These are phyloP conservation scores for Butorides virescens DNA, from an alignment of 2,113 vertebrate genomes.

Conservation along the genomic window DNA sequence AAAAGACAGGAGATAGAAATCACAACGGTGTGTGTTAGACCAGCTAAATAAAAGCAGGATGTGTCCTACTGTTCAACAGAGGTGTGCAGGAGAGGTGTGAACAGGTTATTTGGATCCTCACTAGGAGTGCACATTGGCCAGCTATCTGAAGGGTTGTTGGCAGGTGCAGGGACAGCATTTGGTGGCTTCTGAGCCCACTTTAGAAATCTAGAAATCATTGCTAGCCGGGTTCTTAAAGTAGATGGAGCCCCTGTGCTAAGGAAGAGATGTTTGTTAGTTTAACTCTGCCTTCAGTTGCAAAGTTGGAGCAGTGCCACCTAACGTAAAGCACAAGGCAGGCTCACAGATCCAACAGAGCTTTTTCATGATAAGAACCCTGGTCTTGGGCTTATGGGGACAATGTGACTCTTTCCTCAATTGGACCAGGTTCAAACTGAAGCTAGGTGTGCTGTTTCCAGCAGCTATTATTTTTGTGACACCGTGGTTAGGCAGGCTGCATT, in stretches of 20 bases:
- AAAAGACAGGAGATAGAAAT: neutral
- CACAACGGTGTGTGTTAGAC: rapidly evolving
- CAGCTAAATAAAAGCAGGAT: neutral
- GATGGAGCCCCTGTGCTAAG: neutral
- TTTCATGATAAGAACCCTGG: neutral
- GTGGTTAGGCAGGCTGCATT: neutral
- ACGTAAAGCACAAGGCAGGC: rapidly evolving
- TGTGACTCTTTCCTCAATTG: neutral
- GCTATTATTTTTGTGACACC: neutral
- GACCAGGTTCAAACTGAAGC: neutral
- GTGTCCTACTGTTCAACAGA: rapidly evolving
- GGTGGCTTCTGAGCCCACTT: neutral
- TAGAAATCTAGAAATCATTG: neutral
- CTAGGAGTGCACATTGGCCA: rapidly evolving
- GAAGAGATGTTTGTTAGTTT: neutral
- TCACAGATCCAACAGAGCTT: neutral
- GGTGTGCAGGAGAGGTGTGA: neutral
- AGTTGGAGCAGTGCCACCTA: neutral
- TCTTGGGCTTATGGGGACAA: neutral
- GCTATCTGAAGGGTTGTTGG: neutral
- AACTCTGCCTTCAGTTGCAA: neutral
- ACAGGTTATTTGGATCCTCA: neutral
- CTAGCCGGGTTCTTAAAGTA: neutral
- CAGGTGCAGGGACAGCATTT: neutral
- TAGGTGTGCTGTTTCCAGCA: neutral